These are phyloP conservation scores for Heliconius charithonia DNA, from an alignment of 2,888 invertebrate species.

Conservation along the genomic window DNA sequence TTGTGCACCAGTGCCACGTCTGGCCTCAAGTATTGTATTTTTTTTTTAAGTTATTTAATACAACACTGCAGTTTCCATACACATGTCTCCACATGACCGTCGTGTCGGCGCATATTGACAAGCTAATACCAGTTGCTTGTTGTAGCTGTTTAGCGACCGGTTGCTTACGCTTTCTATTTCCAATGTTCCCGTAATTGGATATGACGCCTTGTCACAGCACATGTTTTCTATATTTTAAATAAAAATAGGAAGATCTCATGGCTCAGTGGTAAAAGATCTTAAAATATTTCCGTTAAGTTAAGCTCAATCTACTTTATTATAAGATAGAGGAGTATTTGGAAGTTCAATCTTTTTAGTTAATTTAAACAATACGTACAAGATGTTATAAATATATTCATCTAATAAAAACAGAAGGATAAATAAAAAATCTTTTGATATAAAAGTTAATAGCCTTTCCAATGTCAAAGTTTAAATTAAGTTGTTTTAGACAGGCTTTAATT, in stretches of 20 bases:
- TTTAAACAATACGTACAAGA: neutral
- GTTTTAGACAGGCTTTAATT: conserved; percentile 23
- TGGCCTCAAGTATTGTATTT: neutral
- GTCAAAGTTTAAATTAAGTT: conserved; percentile 17
- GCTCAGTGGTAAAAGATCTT: neutral
- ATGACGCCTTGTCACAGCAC: neutral
- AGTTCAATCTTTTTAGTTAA: too few relatives aligned
- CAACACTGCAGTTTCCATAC: neutral
- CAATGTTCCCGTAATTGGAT: conserved; percentile 17
- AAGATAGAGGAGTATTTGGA: neutral
- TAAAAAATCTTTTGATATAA: neutral
- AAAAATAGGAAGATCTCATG: neutral
- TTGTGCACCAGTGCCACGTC: too few relatives aligned
- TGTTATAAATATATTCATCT: neutral
- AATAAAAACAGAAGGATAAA: neutral
- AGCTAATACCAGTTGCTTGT: conserved; percentile 23
- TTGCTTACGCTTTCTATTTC: conserved; percentile 32
- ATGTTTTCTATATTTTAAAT: conserved; percentile 12
- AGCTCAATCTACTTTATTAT: too few relatives aligned
- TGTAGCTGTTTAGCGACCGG: conserved; percentile 21
- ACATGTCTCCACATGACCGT: conserved; percentile 24
- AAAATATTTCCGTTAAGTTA: too few relatives aligned
- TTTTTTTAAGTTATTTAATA: neutral
- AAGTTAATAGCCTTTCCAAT: conserved; percentile 5
- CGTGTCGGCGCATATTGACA: conserved; percentile 20